Base-by-base conservation (phyloP, 2,888 invertebrate species). In the Pyrocoelia pectoralis region DNA sequence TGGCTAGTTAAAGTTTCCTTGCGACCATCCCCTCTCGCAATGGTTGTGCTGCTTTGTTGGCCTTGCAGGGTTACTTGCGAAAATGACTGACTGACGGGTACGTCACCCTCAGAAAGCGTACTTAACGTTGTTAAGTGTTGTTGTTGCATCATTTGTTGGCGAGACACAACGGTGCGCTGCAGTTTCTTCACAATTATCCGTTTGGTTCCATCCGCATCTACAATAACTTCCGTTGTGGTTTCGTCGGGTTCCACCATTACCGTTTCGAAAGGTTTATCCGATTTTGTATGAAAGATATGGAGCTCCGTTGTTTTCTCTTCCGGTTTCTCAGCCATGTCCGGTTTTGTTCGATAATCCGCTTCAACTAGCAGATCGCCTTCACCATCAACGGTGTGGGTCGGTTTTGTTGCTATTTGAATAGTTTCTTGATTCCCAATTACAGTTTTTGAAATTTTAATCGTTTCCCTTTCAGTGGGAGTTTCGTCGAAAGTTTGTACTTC, bases 231-330 rank as follows among this genome's bases (percentile, higher is more conserved):
- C 0, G 93, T 93, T 0, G 91, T 92, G 1, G 92, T 91, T 76
- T 92, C 90, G 77, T 92, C 92, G 0, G 93, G 93, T 77, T 93
- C 92, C 0, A 91, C 87, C 77, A 93, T 87, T 2, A 92, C 85
- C 0, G 93, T 93, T 80, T 93, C 93, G 74, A 93, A 93, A 0
- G 92, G 86, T 72, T 91, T 90, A 68, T 79, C 79, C 0, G 92
- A 91, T 24, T 88, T 82, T 52, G 88, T 88, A 74, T 91, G 92
- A 6, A 88, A 84, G 29, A 93, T 90, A 72, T 87, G 89, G 12
- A 93, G 77, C 72, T 91, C 89, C 0, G 91, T 87, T 55, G 87
- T 85, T 75, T 86, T 85, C 13, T 81, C 80, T 5, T 83, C 74
- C 58, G 82, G 80, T 46, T 69, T 56, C 29, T 84, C 81, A 14